These are phyloP conservation scores for Mesorhabditis spiculigera DNA, from an alignment of 2,888 invertebrate genomes.

Conservation along the genomic window DNA sequence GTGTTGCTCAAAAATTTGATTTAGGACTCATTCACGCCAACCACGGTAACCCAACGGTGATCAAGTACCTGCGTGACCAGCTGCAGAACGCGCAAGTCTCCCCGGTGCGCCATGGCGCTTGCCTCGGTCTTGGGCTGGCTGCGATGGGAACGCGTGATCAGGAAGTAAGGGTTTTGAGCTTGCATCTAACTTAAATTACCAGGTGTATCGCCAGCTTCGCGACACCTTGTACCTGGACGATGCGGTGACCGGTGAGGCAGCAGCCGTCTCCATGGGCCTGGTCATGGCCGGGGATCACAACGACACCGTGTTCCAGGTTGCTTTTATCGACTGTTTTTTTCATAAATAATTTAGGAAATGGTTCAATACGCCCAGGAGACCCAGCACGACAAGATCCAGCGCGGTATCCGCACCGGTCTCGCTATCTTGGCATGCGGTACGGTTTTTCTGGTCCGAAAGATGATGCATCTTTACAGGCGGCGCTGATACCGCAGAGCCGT, in stretches of 20 bases:
- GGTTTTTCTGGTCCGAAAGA: background rate
- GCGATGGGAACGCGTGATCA: constrained; percentile 92
- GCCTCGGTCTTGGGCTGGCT: constrained; percentile 90
- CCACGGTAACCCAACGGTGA: constrained; percentile 83
- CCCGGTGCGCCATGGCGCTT: constrained; percentile 81
- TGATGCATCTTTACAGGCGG: constrained; percentile 66
- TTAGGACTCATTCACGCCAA: constrained; percentile 92
- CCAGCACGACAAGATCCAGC: constrained; percentile 94
- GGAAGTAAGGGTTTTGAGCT: constrained; percentile 17
- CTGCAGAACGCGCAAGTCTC: constrained; percentile 82
- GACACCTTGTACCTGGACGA: constrained; percentile 96
- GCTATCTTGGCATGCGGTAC: constrained; percentile 36
- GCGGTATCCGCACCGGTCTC: constrained; percentile 93
- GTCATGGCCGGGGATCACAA: constrained; percentile 95
- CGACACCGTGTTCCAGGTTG: constrained; percentile 65
- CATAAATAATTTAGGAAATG: constrained; percentile 63
- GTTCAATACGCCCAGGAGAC: constrained; percentile 83
- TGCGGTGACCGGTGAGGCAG: constrained; percentile 96
- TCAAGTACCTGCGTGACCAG: constrained; percentile 87
- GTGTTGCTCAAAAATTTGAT: constrained; percentile 11
- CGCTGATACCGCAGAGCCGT: constrained; percentile 89
- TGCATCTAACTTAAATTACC: constrained; percentile 63
- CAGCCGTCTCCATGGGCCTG: constrained; percentile 97
- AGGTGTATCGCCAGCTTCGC: constrained; percentile 92
- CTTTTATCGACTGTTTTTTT: background rate